Conservation (phyloP, 2,888 invertebrate species). For the Coleophora flavipennella region DNA sequence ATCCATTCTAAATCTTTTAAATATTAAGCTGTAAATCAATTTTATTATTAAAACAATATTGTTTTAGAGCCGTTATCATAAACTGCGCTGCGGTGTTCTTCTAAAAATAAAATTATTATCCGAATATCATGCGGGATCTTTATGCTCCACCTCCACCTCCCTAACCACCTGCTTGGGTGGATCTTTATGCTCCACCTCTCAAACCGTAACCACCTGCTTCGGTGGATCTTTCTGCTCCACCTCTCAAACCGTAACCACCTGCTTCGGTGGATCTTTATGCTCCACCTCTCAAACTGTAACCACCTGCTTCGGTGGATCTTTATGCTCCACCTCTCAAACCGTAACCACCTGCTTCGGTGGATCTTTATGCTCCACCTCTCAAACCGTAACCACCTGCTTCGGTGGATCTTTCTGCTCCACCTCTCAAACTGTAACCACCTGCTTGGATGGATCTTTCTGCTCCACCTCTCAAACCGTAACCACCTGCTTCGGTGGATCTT, state of each 20-base stretch:
- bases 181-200: too few relatives aligned
- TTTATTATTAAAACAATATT: too few relatives aligned
- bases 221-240: conserved; percentile 15
- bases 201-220: conserved; percentile 32
- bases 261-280: conserved; percentile 20
- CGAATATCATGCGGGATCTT: conserved; percentile 2
- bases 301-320: conserved; percentile 29
- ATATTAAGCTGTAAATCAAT: too few relatives aligned
- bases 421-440: conserved; percentile 32
- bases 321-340: too few relatives aligned
- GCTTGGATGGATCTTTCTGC: conserved; percentile 20
- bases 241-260: conserved; percentile 32
- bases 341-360: conserved; percentile 31
- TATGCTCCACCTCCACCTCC: too few relatives aligned
- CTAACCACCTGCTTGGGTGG: conserved; percentile 32
- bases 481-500: conserved; percentile 29
- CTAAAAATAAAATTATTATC: too few relatives aligned
- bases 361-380: too few relatives aligned
- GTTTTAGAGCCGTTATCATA: too few relatives aligned
- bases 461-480: too few relatives aligned
- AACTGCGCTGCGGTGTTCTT: too few relatives aligned
- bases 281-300: too few relatives aligned
- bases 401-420: conserved; percentile 15
- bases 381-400: conserved; percentile 32
- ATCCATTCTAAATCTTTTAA: too few relatives aligned